Base-by-base conservation (phyloP, 2,797 vertebrate species). In the Enteromius viviparus region DNA sequence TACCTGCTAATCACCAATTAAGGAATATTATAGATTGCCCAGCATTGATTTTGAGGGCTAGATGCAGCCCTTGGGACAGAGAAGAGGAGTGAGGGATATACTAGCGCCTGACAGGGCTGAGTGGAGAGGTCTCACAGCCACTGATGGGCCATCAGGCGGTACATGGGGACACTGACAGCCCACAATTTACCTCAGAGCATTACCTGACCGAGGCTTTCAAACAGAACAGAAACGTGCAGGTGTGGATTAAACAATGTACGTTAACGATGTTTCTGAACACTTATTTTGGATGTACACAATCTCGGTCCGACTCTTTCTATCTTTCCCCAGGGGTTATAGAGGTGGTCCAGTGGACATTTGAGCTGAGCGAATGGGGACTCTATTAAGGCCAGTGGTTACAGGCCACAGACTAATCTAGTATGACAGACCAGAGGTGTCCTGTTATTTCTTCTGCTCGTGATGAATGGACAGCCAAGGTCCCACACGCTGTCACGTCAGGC, bases 351-450 rank as follows among this genome's bases (percentile, higher is more conserved):
- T 91, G 91, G 93, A 93, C 88, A 92, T 87, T 89, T 92, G 87
- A 86, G 89, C 92, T 88, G 87, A 92, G 93, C 88, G 85, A 68
- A 90, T 91, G 90, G 93, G 92, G 90, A 93, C 93, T 94, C 92
- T 93, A 93, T 94, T 95, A 93, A 92, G 92, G 92, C 89, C 91
- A 91, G 92, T 93, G 93, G 92, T 95, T 94, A 94, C 90, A 88
- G 92, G 91, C 92, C 93, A 92, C 92, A 93, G 93, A 93, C 93
- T 95, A 93, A 94, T 95, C 92, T 91, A 89, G 81, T 92, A 93
- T 95, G 94, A 94, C 94, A 95, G 94, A 95, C 92, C 93, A 93
- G 92, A 94, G 92, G 92, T 94, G 94, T 95, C 93, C 91, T 92
- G 91, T 93, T 94, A 93, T 94, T 93, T 95, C 93, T 92, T 92